These are phyloP conservation scores for Perdita meconis DNA, from an alignment of 2,888 invertebrate genomes.

Conservation along the genomic window DNA sequence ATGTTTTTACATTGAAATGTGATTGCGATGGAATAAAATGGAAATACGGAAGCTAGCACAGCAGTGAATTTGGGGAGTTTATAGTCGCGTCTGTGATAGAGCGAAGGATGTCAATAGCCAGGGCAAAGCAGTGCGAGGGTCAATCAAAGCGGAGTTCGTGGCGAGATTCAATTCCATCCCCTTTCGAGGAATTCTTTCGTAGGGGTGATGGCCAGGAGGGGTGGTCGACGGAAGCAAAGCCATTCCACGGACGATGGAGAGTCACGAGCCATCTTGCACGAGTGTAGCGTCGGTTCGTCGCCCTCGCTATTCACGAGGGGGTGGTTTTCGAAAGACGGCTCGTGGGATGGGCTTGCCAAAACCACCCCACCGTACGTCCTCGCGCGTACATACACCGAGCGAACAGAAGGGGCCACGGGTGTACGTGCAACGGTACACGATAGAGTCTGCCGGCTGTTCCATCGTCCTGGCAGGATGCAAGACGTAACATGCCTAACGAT, in stretches of 20 bases:
- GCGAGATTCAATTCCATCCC: neutral
- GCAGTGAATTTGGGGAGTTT: too few relatives aligned
- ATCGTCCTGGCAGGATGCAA: constrained; percentile 79
- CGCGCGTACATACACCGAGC: constrained; percentile 68
- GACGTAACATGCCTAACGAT: constrained; percentile 81
- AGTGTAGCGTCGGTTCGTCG: constrained; percentile 73
- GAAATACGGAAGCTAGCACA: too few relatives aligned
- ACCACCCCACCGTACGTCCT: constrained; percentile 80
- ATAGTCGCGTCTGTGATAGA: too few relatives aligned
- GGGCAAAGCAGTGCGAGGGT: too few relatives aligned
- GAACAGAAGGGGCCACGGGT: constrained; percentile 74
- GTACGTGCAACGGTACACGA: constrained; percentile 76
- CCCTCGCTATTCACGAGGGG: constrained; percentile 72
- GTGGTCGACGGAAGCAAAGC: neutral
- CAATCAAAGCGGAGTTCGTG: too few relatives aligned
- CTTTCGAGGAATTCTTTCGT: neutral
- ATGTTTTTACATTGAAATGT: too few relatives aligned
- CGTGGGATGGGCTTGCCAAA: constrained; percentile 81
- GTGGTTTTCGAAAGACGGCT: constrained; percentile 74
- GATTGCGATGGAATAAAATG: too few relatives aligned
- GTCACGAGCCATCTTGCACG: constrained; percentile 67
- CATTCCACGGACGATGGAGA: constrained; percentile 20
- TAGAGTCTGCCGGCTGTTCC: constrained; percentile 79
- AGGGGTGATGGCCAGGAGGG: too few relatives aligned
- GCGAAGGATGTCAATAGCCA: too few relatives aligned